These are phyloP conservation scores for Podarcis siculus DNA, from an alignment of 2,797 vertebrate genomes.

Conservation along the genomic window DNA sequence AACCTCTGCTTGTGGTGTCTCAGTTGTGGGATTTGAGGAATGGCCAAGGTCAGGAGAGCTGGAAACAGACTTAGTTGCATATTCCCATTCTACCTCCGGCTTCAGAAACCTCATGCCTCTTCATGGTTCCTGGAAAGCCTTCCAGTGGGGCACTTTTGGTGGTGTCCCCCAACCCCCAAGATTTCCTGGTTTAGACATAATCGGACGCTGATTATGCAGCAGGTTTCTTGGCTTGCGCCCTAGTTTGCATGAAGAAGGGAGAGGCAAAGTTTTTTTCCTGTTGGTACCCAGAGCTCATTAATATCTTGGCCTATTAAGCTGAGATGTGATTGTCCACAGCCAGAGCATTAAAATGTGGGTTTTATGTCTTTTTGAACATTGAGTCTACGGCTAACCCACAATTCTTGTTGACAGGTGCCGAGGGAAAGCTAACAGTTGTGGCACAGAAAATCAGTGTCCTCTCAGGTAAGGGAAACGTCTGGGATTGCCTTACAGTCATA, in stretches of 20 bases:
- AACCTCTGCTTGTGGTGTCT: neutral
- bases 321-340: neutral
- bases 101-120: neutral
- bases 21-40: neutral
- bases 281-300: neutral
- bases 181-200: too few species aligned
- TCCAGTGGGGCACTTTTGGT: too few species aligned
- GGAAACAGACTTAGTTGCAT: neutral
- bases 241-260: neutral
- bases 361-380: neutral
- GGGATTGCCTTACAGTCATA: accelerated
- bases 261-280: neutral
- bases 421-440: conserved; percentile 93
- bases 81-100: neutral
- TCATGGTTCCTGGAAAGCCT: neutral
- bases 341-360: too few species aligned
- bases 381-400: neutral
- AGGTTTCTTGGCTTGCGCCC: neutral
- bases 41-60: neutral
- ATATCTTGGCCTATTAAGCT: neutral
- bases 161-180: too few species aligned
- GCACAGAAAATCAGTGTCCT: conserved; percentile 96
- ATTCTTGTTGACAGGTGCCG: conserved; percentile 85
- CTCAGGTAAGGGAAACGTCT: conserved; percentile 83
- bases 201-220: too few species aligned